A percentile compares a stretch with the other conserved stretches of the same genome.
Conservation (phyloP, 2,888 invertebrate genomes). For the Scelioninae gen. 2 region DNA sequence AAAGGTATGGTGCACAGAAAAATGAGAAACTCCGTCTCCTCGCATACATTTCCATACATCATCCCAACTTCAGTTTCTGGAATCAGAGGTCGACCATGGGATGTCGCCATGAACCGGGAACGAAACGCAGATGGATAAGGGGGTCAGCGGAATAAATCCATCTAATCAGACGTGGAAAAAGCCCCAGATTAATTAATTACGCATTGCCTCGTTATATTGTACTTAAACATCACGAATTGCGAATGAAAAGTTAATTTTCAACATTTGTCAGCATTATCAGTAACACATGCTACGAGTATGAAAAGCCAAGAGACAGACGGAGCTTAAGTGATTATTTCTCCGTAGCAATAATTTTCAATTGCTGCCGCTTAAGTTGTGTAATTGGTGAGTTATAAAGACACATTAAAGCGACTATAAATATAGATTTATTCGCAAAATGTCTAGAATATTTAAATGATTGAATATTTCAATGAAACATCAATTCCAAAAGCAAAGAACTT, state of each 20-base stretch:
- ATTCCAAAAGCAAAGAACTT: background rate
- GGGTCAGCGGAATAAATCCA: constrained; percentile 74
- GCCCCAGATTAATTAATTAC: constrained; percentile 75
- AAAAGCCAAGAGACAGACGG: too few relatives aligned
- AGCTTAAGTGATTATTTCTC: too few relatives aligned
- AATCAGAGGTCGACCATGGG: constrained; percentile 58
- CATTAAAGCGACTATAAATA: too few relatives aligned
- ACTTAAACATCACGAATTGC: constrained; percentile 58
- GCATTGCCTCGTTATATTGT: too few relatives aligned
- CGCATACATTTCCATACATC: constrained; percentile 76
- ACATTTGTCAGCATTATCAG: too few relatives aligned
- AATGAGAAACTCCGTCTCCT: constrained; percentile 74
- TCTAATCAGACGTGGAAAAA: constrained; percentile 75
- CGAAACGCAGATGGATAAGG: constrained; percentile 67
- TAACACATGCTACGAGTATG: too few relatives aligned
- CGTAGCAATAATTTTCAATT: too few relatives aligned
- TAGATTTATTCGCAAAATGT: too few relatives aligned
- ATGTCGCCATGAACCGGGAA: constrained; percentile 57
- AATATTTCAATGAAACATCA: too few relatives aligned
- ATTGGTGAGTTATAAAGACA: too few relatives aligned
- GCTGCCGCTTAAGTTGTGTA: too few relatives aligned
- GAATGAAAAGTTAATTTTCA: constrained; percentile 62
- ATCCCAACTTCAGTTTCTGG: constrained; percentile 68
- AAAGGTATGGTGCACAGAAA: constrained; percentile 72
- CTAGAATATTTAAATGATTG: too few relatives aligned